Evolutionary conservation across 2,797 vertebrate genomes (phyloP).

Genomic region (Aselliscus stoliczkanus): DNA sequence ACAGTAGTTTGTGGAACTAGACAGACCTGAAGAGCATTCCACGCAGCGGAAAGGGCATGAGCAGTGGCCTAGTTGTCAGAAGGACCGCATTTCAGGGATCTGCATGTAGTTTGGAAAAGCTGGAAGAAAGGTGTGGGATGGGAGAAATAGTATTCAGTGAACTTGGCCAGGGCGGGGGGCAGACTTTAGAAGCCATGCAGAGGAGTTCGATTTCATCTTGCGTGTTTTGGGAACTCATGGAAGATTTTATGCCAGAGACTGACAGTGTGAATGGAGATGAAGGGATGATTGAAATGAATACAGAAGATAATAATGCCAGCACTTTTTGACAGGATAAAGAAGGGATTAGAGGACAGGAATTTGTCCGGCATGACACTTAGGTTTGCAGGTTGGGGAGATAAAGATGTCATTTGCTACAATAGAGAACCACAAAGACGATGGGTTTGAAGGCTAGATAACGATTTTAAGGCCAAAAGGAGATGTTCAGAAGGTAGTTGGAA

Average conservation of each 20-base stretch:
- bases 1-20: neutral
- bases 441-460: neutral
- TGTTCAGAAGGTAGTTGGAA: neutral
- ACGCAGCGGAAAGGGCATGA: neutral
- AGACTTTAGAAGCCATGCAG: fast-evolving
- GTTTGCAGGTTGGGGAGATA: neutral
- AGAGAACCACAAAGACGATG: neutral
- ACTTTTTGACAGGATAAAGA: neutral
- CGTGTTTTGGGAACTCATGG: neutral
- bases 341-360: neutral
- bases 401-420: neutral
- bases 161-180: neutral
- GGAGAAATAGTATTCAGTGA: neutral
- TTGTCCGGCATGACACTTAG: neutral
- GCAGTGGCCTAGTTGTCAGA: neutral
- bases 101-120: neutral
- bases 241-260: neutral
- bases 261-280: neutral
- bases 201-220: neutral
- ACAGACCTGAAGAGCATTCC: neutral
- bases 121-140: neutral
- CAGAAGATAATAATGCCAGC: neutral
- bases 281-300: neutral
- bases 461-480: neutral
- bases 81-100: neutral